Conservation (phyloP, 2,113 vertebrate species). For the Seriola quinqueradiata region DNA sequence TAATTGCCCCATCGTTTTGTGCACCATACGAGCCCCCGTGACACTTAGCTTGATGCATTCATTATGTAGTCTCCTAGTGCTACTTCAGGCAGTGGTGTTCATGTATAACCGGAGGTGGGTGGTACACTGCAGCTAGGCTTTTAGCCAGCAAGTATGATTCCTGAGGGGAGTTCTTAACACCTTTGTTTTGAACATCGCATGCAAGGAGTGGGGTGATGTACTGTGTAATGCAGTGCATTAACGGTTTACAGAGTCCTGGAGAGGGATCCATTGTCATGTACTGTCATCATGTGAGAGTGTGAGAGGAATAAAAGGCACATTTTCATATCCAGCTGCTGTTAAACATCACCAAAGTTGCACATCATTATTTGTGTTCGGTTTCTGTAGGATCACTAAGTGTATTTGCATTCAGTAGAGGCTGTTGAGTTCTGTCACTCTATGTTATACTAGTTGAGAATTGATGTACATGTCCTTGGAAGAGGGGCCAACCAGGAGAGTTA, state of each 20-base stretch:
- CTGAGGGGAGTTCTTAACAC: constrained; percentile 70
- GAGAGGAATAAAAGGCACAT: constrained; percentile 37
- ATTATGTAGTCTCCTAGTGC: constrained; percentile 79
- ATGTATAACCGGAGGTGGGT: constrained; percentile 77
- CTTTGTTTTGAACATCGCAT: constrained; percentile 72
- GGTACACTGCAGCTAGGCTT: constrained; percentile 72
- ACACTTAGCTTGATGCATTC: constrained; percentile 80
- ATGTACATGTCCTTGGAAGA: constrained; percentile 59
- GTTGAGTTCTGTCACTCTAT: constrained; percentile 29
- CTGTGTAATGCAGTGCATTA: constrained; percentile 64
- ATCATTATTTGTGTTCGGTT: constrained; percentile 31
- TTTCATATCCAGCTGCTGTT: constrained; percentile 38
- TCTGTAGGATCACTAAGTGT: constrained; percentile 22
- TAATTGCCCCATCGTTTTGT: constrained; percentile 86
- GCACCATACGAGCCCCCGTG: constrained; percentile 73
- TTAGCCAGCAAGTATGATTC: constrained; percentile 75
- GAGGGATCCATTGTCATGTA: constrained; percentile 47
- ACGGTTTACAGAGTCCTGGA: constrained; percentile 43
- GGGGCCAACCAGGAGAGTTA: constrained; percentile 51
- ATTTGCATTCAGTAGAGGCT: constrained; percentile 32
- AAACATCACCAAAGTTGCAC: constrained; percentile 17
- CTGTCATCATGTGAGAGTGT: constrained; percentile 27
- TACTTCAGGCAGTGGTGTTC: constrained; percentile 68
- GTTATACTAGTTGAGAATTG: constrained; percentile 33
- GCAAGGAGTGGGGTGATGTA: constrained; percentile 62